These are phyloP conservation scores for Latrodectus elegans DNA, from an alignment of 2,888 invertebrate genomes.

Conservation along the genomic window DNA sequence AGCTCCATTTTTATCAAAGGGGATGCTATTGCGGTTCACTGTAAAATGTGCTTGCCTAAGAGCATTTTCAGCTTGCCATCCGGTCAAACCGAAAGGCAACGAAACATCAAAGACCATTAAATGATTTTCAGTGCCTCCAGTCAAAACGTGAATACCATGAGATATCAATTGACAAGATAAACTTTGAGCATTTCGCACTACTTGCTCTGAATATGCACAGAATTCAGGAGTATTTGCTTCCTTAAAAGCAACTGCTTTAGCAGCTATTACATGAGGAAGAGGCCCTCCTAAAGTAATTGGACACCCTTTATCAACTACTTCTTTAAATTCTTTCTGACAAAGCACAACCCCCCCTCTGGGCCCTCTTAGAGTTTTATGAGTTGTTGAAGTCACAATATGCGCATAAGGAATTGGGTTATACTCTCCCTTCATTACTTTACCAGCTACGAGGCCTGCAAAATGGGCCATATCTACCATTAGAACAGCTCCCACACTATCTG, in stretches of 20 bases:
- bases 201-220: slow-evolving; percentile 76
- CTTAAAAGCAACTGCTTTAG: slow-evolving; percentile 76
- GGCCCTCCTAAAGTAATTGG: slow-evolving; percentile 79
- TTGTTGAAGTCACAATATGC: slow-evolving; percentile 78
- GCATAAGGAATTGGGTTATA: slow-evolving; percentile 76
- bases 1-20: neutral
- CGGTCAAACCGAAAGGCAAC: slow-evolving; percentile 19
- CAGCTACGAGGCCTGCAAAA: slow-evolving; percentile 77
- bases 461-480: slow-evolving; percentile 78
- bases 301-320: slow-evolving; percentile 78
- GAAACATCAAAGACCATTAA: slow-evolving; percentile 77
- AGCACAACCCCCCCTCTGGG: slow-evolving; percentile 77
- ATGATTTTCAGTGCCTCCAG: slow-evolving; percentile 78
- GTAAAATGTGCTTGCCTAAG: slow-evolving; percentile 61
- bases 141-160: slow-evolving; percentile 73
- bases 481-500: slow-evolving; percentile 75
- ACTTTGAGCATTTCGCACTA: slow-evolving; percentile 75
- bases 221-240: slow-evolving; percentile 76
- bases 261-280: slow-evolving; percentile 78
- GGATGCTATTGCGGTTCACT: slow-evolving; percentile 67
- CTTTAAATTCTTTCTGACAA: slow-evolving; percentile 74
- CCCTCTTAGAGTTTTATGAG: slow-evolving; percentile 77
- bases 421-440: slow-evolving; percentile 73
- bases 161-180: slow-evolving; percentile 74
- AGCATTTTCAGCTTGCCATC: slow-evolving; percentile 14